Base-by-base conservation (phyloP, 1,140 invertebrate genomes). In the Caenorhabditis latens region DNA sequence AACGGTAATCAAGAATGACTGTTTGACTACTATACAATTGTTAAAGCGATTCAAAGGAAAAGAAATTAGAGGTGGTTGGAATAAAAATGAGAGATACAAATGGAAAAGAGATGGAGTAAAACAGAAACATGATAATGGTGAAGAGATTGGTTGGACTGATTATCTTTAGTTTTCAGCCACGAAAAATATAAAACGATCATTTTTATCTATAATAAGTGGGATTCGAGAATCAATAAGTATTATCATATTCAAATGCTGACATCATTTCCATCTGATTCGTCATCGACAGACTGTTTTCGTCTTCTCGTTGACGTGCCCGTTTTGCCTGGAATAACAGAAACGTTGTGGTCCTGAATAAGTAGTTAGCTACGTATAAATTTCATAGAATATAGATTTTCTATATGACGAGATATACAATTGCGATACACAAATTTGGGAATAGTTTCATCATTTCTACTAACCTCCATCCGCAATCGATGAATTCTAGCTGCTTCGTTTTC, bases 201-300 rank as follows among this genome's bases (percentile, higher is more conserved):
- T 63, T 63, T 11, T 63, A 63, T 8, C 11, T 13, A 63, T 11
- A 21, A 63, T 63, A 58, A n/a, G 4, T 1, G 50, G 9, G 9
- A 53, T 53, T 16, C 14, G 19, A 19, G 6, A 58, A 14, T 71
- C 24, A 79, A 79, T 79, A 79, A 21, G 71, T 79, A 79, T 79
- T 79, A 79, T 79, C 71, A 24, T 24, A 79, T 50, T 79, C 71
- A 24, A 79, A 79, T 50, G 71, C 71, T 11, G 71, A 13, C 71
- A 79, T 79, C 46, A 79, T 79, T 24, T 79, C 71, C 71, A 79
- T 79, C 46, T 79, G 71, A 24, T 79, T 79, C 14, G 71, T n/a
- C 46, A 79, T 19, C 71, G 71, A 24, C 7, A 50, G n/a, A 50
- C 21, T 79, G 71, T 42, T 42, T 14, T 79, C 71, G 9, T 79